Conservation (phyloP, 2,797 vertebrate genomes). For the Limosa lapponica region DNA sequence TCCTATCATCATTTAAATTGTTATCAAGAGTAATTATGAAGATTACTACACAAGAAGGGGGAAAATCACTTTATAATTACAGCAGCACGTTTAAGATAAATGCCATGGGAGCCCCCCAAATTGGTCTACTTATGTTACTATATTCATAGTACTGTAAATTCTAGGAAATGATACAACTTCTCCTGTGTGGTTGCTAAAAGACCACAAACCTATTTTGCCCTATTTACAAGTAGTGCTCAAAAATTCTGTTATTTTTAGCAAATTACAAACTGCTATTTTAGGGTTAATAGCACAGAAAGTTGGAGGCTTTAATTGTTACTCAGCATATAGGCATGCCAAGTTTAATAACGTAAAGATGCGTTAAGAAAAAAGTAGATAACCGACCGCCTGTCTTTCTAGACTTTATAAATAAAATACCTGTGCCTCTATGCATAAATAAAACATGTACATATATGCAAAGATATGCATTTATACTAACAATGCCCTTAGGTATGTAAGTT, state of each 20-base stretch:
- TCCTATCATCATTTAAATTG: background rate
- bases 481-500: background rate
- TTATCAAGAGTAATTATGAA: background rate
- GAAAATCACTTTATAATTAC: slow-evolving; percentile 1
- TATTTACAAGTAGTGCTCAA: slow-evolving; percentile 11
- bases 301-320: slow-evolving; percentile 36
- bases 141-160: slow-evolving; percentile 17
- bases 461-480: background rate
- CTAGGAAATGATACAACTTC: slow-evolving; percentile 57
- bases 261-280: slow-evolving; percentile 3
- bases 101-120: background rate
- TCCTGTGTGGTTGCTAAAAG: slow-evolving; percentile 8
- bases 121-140: background rate
- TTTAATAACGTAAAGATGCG: slow-evolving; percentile 14
- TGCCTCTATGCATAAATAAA: background rate
- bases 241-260: slow-evolving; percentile 4
- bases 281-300: slow-evolving; percentile 66
- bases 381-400: background rate
- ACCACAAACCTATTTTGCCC: background rate
- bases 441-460: background rate
- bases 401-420: background rate
- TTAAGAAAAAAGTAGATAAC: background rate
- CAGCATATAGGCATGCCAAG: background rate
- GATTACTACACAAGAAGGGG: background rate
- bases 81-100: slow-evolving; percentile 5